A percentile compares a stretch with the other conserved stretches of the same genome.
Evolutionary conservation across 2,797 vertebrate species (phyloP).

Genomic region (Sylvilagus floridanus): DNA sequence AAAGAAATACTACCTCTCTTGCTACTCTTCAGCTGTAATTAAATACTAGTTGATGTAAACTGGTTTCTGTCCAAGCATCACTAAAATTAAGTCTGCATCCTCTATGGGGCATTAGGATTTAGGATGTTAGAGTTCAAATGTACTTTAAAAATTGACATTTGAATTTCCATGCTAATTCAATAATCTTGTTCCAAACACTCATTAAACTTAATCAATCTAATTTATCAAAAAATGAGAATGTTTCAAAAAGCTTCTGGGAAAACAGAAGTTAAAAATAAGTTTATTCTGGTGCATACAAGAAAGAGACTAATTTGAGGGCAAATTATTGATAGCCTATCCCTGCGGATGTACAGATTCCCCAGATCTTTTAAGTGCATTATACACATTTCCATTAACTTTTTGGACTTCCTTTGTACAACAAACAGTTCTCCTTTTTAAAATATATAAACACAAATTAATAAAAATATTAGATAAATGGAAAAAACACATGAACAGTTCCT

Average conservation of each 20-base stretch:
- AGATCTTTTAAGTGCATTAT: too few relatives aligned
- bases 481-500: neutral
- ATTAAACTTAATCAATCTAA: neutral
- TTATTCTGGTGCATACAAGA: too few relatives aligned
- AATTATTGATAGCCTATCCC: too few relatives aligned
- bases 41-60: neutral
- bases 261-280: too few relatives aligned
- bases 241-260: too few relatives aligned
- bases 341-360: too few relatives aligned
- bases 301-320: too few relatives aligned
- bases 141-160: neutral
- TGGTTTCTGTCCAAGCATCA: neutral
- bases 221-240: neutral
- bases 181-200: neutral
- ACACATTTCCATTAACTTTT: too few relatives aligned
- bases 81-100: slow-evolving; percentile 13
- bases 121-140: neutral
- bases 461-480: neutral
- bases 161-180: neutral
- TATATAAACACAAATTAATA: neutral
- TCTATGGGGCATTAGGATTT: neutral
- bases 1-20: neutral
- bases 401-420: too few relatives aligned
- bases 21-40: neutral
- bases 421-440: neutral